Base-by-base conservation (phyloP, 2,888 invertebrate genomes). In the Nephrocerus scutellatus region DNA sequence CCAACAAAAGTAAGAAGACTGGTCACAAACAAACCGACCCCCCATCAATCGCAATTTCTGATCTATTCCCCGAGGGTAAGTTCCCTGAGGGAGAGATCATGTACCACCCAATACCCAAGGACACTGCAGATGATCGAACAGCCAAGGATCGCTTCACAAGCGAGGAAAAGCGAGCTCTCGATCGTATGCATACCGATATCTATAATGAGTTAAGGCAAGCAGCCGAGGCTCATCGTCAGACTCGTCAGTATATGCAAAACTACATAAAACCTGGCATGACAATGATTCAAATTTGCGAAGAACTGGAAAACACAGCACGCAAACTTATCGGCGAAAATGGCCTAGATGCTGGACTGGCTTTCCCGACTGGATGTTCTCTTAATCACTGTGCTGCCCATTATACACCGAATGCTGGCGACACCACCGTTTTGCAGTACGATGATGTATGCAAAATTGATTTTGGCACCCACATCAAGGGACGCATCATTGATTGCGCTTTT, bases 371-470 rank as follows among this genome's bases (percentile, higher is more conserved):
- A 0, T 96, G 96, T 65, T 96, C 95, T n/a, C 75, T 96, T 33
- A 98, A 99, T 70, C 88, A 98, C 66, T 97, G 96, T 64, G 98
- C 98, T 38, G 98, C 98, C 34, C 98, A 98, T 72, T 98, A 99
- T 61, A 99, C 98, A 10, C 98, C 98, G 5, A 99, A 99, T 68
- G 92, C 93, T 36, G 98, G 95, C 9, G 98, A 99, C 68, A 76
- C 82, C 8, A 98, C 97, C 0, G 92, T 97, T 8, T 73, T 98
- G 32, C 80, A 85, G 50, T 88, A 88, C 57, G 93, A 97, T 59
- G 98, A 98, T 70, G 96, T 99, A 3, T 95, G 95, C 55, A 98
- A 98, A 73, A 95, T 98, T 53, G 96, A 97, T 70, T 97, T 96
- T 70, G 96, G 96, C 34, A 96, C 95, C 2, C 97, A 97, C 70